These are phyloP conservation scores for Apostichopus parvimensis DNA, from an alignment of 35 echinoderm and acorn worm species.

Conservation along the genomic window DNA sequence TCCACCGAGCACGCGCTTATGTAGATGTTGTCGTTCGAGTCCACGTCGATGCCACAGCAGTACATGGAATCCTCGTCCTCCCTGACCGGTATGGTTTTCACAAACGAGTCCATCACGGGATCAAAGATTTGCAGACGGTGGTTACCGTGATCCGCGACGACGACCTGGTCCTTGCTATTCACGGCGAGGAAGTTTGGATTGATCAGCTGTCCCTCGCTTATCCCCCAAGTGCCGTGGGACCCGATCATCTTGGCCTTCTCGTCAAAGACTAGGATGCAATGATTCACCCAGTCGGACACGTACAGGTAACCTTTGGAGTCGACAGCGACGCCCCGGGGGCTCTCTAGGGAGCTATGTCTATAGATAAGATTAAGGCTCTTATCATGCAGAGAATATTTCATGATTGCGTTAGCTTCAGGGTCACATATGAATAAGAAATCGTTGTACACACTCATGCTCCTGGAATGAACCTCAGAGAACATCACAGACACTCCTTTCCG, in stretches of 20 bases:
- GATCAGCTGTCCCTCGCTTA: constrained; percentile 21
- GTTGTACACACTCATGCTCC: background rate
- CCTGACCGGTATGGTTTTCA: constrained; percentile 42
- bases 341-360: constrained; percentile 38
- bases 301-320: constrained; percentile 33
- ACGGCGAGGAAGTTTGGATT: constrained; percentile 40
- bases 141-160: constrained; percentile 52
- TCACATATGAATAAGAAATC: constrained; percentile 38
- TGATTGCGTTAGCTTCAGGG: constrained; percentile 49
- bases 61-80: constrained; percentile 39
- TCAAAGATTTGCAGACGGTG: constrained; percentile 30
- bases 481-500: background rate
- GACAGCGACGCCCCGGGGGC: constrained; percentile 29
- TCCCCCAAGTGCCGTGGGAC: constrained; percentile 8
- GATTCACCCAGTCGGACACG: constrained; percentile 36
- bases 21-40: constrained; percentile 52
- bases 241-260: constrained; percentile 39
- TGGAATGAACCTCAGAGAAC: constrained; percentile 30
- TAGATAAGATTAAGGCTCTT: constrained; percentile 35
- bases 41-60: constrained; percentile 35
- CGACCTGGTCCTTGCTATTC: constrained; percentile 38
- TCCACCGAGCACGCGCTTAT: constrained; percentile 45
- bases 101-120: background rate
- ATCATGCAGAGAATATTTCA: constrained; percentile 40
- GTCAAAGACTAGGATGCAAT: constrained; percentile 35